Percentiles rank a stretch among this genome's conserved stretches.
Evolutionary conservation across 2,888 invertebrate genomes (phyloP).

Genomic region (Morpho helenor): DNA sequence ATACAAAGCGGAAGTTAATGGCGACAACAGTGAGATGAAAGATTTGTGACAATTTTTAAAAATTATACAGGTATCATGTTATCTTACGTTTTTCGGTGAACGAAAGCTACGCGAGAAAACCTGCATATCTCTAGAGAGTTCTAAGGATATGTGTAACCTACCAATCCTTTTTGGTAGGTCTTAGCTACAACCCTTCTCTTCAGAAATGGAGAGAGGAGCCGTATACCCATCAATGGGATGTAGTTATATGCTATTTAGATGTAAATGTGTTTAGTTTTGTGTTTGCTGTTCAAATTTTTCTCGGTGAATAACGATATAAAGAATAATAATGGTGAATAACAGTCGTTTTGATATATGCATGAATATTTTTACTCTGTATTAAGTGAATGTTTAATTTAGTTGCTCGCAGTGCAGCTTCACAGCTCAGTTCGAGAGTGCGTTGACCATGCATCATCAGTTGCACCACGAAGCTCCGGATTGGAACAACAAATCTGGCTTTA

Average conservation of each 20-base stretch:
- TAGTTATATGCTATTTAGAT: background rate
- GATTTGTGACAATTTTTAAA: too few relatives aligned
- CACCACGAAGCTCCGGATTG: conserved; percentile 43
- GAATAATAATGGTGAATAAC: background rate
- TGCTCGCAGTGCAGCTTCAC: conserved; percentile 62
- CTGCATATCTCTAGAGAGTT: too few relatives aligned
- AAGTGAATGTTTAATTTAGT: conserved; percentile 35
- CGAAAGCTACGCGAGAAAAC: too few relatives aligned
- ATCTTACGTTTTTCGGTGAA: too few relatives aligned
- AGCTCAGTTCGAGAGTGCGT: conserved; percentile 59
- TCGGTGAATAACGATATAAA: background rate
- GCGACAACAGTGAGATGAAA: too few relatives aligned
- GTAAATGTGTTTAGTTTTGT: background rate
- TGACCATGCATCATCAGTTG: conserved; percentile 60
- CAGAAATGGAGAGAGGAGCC: too few relatives aligned
- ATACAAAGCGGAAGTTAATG: too few relatives aligned
- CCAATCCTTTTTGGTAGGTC: too few relatives aligned
- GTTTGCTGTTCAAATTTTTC: background rate
- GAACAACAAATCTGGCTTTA: conserved; percentile 17
- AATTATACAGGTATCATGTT: too few relatives aligned
- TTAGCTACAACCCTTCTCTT: too few relatives aligned
- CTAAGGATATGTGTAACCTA: too few relatives aligned
- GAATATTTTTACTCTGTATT: background rate
- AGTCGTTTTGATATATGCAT: background rate
- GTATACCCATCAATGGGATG: background rate